A percentile compares a stretch with the other conserved stretches of the same genome.
phyloP scores from a whole-genome alignment of 2,797 vertebrate genomes.

The Philypnodon macrostomus region DNA sequence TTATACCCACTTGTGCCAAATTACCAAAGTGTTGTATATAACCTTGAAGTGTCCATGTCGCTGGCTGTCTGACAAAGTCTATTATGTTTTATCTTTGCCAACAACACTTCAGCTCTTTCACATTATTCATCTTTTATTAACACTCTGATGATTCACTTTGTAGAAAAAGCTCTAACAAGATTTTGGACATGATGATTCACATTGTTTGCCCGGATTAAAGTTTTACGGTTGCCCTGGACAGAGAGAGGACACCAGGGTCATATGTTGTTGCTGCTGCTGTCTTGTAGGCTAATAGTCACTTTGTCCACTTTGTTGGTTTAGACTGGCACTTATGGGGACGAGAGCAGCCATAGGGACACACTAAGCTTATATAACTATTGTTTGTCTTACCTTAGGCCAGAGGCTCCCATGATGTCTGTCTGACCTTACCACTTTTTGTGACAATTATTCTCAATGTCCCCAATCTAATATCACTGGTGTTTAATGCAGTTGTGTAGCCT shows the following conservation, averaged over 20 bases:
- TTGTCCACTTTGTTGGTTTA: no score
- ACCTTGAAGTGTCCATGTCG: slow-evolving; percentile 18
- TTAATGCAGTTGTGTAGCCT: no score
- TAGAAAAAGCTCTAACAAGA: neutral
- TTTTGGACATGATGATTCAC: slow-evolving; percentile 6
- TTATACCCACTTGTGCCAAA: neutral
- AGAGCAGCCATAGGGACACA: slow-evolving; percentile 22
- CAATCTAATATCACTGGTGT: slow-evolving; percentile 36
- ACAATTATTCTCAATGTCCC: slow-evolving; percentile 20
- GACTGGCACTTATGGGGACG: slow-evolving; percentile 29
- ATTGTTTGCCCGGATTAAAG: slow-evolving; percentile 6
- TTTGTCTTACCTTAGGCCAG: slow-evolving; percentile 37
- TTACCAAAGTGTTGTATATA: slow-evolving; percentile 14
- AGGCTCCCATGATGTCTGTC: slow-evolving; percentile 24
- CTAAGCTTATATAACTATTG: slow-evolving; percentile 49
- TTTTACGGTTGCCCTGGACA: neutral
- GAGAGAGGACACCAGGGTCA: slow-evolving; percentile 3
- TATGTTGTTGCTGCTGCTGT: slow-evolving; percentile 31
- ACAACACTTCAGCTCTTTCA: neutral
- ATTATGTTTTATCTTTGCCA: slow-evolving; percentile 10
- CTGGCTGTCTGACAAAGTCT: slow-evolving; percentile 4
- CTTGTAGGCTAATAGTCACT: no score
- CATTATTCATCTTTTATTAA: slow-evolving; percentile 8
- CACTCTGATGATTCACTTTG: neutral
- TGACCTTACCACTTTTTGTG: slow-evolving; percentile 10